A percentile compares a stretch with the other conserved stretches of the same genome.
These are phyloP conservation scores for Carpatolechia fugitivella DNA, from an alignment of 2,888 invertebrate genomes.

Conservation along the genomic window DNA sequence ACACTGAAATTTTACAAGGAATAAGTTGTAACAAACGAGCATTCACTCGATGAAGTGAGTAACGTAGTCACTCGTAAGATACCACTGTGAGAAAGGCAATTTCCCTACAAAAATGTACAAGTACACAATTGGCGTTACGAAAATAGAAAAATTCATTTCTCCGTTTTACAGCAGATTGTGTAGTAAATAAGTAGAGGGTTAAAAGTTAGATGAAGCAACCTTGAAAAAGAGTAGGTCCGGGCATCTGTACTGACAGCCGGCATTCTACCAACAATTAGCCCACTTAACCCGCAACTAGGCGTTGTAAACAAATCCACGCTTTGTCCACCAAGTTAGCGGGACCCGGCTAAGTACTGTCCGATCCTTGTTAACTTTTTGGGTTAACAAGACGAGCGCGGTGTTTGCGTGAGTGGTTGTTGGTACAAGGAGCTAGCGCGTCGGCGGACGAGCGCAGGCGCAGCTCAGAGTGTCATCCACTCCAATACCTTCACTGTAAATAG, in stretches of 20 bases:
- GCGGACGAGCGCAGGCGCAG: too few species aligned
- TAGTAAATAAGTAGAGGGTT: background rate
- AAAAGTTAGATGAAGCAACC: background rate
- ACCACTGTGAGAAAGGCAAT: too few species aligned
- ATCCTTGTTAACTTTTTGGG: constrained; percentile 75
- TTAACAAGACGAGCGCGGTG: constrained; percentile 68
- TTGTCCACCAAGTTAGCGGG: constrained; percentile 68
- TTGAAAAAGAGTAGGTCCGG: background rate
- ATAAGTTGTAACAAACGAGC: too few species aligned
- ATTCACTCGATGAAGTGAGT: too few species aligned
- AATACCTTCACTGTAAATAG: too few species aligned
- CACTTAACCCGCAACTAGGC: constrained; percentile 73
- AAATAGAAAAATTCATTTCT: too few species aligned
- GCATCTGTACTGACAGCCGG: constrained; percentile 24
- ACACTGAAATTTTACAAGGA: too few species aligned
- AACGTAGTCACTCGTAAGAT: too few species aligned
- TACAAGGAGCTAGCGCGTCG: constrained; percentile 56
- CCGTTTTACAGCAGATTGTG: too few species aligned
- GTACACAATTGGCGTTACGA: too few species aligned
- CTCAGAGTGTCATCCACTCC: too few species aligned
- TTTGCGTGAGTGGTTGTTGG: constrained; percentile 52
- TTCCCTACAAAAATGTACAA: too few species aligned
- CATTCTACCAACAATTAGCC: constrained; percentile 73
- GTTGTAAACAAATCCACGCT: constrained; percentile 65
- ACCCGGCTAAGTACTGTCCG: constrained; percentile 66